Base-by-base conservation (phyloP, 2,888 invertebrate species). In the Tetragnatha montana region DNA sequence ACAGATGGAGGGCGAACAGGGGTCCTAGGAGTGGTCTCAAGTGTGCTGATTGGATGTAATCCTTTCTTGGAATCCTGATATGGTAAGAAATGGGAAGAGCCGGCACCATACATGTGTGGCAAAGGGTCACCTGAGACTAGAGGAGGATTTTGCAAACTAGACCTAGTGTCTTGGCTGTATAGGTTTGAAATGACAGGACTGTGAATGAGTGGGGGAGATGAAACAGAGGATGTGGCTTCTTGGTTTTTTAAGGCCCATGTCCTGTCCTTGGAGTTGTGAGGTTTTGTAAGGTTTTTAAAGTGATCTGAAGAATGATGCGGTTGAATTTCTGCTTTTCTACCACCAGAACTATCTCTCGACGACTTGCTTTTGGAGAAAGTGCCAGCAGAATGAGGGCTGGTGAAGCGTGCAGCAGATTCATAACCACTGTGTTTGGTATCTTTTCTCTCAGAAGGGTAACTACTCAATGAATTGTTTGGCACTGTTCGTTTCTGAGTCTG, bases 1-100 rank as follows among this genome's bases (percentile, higher is more conserved):
- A 87, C 82, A 68, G 89, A 73, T 51, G 89, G 89, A 21, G 86
- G 85, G 69, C 86, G 86, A 19, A 70, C 17, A 47, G 89, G 85
- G 74, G 74, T 22, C 21, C n/a, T 47, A 35, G 35, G 35, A 22
- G 21, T 69, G 69, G 69, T 4, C 35, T 47, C 19, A 69, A 69
- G 60, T 60, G 60, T 60, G 69, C 78, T 76, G 17, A 50, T 51
- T 21, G 73, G 22, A 35, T 76, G 86, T 8, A 73, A 47, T 81
- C 87, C 76, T 81, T 87, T 76, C 51, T 35, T 19, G 70, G n/a
- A 81, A n/a, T 71, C 22, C n/a, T 71, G 74, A 82, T 82, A 82
- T 8, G 82, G 82, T 51, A 82, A 6, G 22, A 82, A 82, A 60
- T 74, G 73, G 0, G 82, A 74, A 14, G 82, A 73, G 70, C 50